Evolutionary conservation across 2,113 vertebrate genomes (phyloP).

Genomic region (Pseudopipra pipra): DNA sequence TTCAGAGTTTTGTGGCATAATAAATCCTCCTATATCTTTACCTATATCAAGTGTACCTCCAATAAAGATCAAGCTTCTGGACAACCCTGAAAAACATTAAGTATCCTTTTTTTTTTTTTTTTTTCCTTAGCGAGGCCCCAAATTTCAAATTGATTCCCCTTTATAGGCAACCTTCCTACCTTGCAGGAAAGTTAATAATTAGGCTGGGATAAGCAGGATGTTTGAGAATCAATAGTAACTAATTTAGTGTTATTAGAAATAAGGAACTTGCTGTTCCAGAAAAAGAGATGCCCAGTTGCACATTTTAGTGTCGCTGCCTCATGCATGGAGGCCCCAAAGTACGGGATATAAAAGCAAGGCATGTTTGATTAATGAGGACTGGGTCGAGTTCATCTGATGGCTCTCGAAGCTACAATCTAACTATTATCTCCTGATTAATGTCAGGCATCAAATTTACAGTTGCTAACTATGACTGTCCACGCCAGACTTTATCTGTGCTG

Average conservation of each 20-base stretch:
- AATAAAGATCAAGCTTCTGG: neutral
- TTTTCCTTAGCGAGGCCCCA: no score
- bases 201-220: neutral
- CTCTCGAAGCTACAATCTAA: neutral
- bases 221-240: neutral
- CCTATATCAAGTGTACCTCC: neutral
- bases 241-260: neutral
- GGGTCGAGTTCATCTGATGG: neutral
- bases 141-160: neutral
- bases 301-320: neutral
- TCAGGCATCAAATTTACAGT: neutral
- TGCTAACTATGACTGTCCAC: neutral
- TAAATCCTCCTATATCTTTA: neutral
- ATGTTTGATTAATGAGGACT: neutral
- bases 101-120: no score
- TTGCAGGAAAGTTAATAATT: neutral
- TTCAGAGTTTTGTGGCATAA: neutral
- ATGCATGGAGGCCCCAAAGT: accelerated
- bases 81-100: neutral
- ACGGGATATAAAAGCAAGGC: neutral
- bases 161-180: neutral
- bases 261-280: neutral
- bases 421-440: constrained; percentile 12
- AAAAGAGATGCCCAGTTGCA: neutral
- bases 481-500: neutral